Evolutionary conservation across 2,113 vertebrate species (phyloP).

Genomic region (Sinocyclocheilus anshuiensis): DNA sequence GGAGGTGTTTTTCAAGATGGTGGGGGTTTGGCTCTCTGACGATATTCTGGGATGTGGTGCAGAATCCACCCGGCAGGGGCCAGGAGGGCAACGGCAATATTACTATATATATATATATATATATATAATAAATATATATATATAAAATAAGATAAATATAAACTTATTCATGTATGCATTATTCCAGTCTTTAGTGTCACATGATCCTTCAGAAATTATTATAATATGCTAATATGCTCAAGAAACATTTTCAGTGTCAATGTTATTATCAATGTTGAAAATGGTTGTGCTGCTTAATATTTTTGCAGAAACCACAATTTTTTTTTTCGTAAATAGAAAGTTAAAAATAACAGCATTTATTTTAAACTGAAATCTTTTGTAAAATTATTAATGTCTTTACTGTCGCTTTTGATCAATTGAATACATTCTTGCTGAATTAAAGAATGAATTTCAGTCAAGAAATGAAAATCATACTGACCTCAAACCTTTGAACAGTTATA

Average conservation of each 20-base stretch:
- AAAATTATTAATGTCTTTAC: neutral
- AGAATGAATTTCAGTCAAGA: neutral
- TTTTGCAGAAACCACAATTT: no score
- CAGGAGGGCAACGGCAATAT: constrained; percentile 70
- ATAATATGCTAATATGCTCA: neutral
- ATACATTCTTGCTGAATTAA: neutral
- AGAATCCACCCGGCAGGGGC: constrained; percentile 78
- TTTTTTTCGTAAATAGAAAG: neutral
- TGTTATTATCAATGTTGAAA: neutral
- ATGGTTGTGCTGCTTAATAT: neutral
- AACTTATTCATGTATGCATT: no score
- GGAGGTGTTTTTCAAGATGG: constrained; percentile 9
- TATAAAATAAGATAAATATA: no score
- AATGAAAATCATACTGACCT: neutral
- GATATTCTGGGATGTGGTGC: constrained; percentile 73
- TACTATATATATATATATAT: neutral
- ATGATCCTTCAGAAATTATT: no score
- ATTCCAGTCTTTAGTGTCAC: no score
- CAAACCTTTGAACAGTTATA: neutral
- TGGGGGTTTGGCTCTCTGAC: constrained; percentile 57
- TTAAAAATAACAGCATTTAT: neutral
- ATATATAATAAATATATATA: neutral
- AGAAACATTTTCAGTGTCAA: neutral
- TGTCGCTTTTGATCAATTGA: neutral
- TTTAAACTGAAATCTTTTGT: neutral